Evolutionary conservation across 2,888 invertebrate species (phyloP).

Genomic region (Nymphalis urticae): DNA sequence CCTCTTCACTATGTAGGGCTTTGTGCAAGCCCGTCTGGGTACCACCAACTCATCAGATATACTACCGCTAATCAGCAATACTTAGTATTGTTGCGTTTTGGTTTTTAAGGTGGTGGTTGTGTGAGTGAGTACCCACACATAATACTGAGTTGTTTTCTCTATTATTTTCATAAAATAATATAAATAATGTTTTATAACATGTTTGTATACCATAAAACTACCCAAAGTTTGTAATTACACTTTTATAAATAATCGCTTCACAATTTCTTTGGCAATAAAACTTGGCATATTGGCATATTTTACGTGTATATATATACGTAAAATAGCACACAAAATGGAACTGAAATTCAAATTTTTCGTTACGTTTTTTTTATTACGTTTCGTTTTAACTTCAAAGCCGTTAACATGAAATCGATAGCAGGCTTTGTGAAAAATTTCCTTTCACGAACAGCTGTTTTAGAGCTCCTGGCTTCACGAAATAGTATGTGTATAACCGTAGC

Average conservation of each 20-base stretch:
- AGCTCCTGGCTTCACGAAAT: neutral
- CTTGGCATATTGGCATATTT: neutral
- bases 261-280: neutral
- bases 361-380: conserved; percentile 15
- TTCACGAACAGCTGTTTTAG: conserved; percentile 20
- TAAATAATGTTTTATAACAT: neutral
- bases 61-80: too few species aligned
- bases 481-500: neutral
- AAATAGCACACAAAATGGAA: conserved; percentile 6
- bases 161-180: neutral
- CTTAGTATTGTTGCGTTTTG: too few species aligned
- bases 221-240: neutral
- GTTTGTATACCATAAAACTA: neutral
- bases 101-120: too few species aligned
- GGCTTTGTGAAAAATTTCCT: conserved; percentile 24
- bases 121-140: too few species aligned
- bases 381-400: conserved; percentile 19
- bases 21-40: too few species aligned
- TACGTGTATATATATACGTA: neutral
- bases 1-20: too few species aligned
- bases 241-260: neutral
- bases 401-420: conserved; percentile 18
- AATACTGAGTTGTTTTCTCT: too few species aligned
- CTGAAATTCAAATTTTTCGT: conserved; percentile 9
- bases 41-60: too few species aligned